Base-by-base conservation (phyloP, 2,797 vertebrate genomes). In the Momotus momota region DNA sequence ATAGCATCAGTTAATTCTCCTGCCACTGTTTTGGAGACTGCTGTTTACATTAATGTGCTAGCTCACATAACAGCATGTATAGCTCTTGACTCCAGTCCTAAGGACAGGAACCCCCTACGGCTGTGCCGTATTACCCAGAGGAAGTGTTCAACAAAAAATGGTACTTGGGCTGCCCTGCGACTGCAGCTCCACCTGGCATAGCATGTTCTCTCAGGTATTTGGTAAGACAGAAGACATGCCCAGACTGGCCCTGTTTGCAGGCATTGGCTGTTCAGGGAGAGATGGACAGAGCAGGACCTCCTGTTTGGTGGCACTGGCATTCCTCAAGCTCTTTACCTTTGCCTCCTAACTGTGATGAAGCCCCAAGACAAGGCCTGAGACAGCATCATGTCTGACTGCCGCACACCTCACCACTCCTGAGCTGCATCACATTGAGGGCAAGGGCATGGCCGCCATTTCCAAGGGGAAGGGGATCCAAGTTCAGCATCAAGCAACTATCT, bases 1-100 rank as follows among this genome's bases (percentile, higher is more conserved):
- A 96, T 62, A 97, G 94, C 94, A 97, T 95, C 96, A 96, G 92
- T 86, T 96, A 96, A 96, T 93, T 93, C 94, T 94, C n/a, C 89
- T 96, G 96, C 96, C 96, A 96, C 96, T 97, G 96, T 96, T 96
- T 97, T 96, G 96, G 96, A 97, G 94, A 90, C 95, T 92, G 94
- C 81, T 97, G 94, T 97, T 96, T 97, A 96, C 96, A 96, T 94
- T 91, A 78, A 75, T 83, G 79, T 41, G 66, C 89, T 94, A 90
- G 87, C 91, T 94, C 89, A 71, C 84, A 81, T 94, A 92, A 85
- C 93, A 95, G 82, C 78, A 96, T 52, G 77, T 93, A 97, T 86
- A 62, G 95, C 72, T 86, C 91, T 45, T 94, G 95, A 95, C 94
- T 96, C 69, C 79, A 88, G 75, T 33, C 79, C 66, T 95, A 43